phyloP scores from a whole-genome alignment of 2,113 vertebrate genomes.

The Tetrax tetrax region DNA sequence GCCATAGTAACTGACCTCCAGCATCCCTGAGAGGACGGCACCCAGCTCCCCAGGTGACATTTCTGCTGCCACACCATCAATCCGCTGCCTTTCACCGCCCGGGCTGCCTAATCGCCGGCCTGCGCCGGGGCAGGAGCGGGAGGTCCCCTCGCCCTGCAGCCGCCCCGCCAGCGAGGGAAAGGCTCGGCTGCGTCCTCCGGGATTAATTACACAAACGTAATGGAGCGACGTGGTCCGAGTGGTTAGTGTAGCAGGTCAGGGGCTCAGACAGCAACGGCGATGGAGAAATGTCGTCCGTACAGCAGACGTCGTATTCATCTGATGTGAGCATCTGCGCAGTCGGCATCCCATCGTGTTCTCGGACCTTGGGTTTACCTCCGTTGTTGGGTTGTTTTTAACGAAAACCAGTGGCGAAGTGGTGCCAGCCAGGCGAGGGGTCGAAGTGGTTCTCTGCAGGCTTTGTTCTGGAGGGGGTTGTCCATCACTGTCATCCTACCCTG shows the following conservation, averaged over 20 bases:
- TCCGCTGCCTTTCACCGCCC: slow-evolving; percentile 75
- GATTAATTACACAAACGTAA: slow-evolving; percentile 76
- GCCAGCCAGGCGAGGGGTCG: background rate
- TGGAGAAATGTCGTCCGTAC: background rate
- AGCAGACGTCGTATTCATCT: rapidly evolving
- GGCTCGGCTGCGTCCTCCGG: slow-evolving; percentile 64
- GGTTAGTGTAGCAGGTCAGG: background rate
- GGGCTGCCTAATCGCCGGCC: slow-evolving; percentile 71
- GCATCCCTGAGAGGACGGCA: slow-evolving; percentile 88
- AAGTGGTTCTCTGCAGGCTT: background rate
- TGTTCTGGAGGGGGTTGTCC: background rate
- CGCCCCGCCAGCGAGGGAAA: background rate
- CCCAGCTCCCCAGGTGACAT: slow-evolving; percentile 85
- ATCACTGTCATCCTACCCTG: background rate
- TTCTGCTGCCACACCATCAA: slow-evolving; percentile 86
- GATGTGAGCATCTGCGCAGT: background rate
- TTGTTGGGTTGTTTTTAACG: background rate
- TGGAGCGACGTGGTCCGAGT: background rate
- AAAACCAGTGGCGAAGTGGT: background rate
- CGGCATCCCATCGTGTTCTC: background rate
- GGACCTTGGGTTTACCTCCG: background rate
- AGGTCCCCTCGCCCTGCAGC: background rate
- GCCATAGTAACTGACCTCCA: slow-evolving; percentile 97
- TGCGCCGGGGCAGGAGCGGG: rapidly evolving
- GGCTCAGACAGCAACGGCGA: background rate